Base-by-base conservation (phyloP, 2,888 invertebrate genomes). In the Masnerella sp. region DNA sequence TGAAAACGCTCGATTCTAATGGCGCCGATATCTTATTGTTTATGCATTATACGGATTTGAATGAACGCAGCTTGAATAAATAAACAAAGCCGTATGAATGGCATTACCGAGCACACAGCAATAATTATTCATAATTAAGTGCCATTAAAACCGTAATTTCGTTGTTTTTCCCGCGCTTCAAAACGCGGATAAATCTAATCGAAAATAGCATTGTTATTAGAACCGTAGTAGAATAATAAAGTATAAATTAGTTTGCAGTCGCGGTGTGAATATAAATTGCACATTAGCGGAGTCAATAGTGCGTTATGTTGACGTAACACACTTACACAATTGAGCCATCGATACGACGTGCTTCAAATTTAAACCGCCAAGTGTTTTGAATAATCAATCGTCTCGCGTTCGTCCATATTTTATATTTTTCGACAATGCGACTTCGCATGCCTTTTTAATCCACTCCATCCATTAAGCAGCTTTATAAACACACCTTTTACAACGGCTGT, bases 201-300 rank as follows among this genome's bases (percentile, higher is more conserved):
- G 18, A 43, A 65, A 45, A 20, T 62, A 62, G 51, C 8, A 11
- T 22, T 14, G 14, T 36, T 36, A 52, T 64, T 52, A 40, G 7
- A 45, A 25, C 28, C 34, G 36, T 18, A 36, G 12, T 25, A 28
- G 43, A 54, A 54, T 65, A 56, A 67, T 61, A 54, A 61, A 69
- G 22, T 45, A 59, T 52, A 59, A 59, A 59, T 47, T 61, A 54
- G 61, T 69, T 61, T 47, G 22, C 25, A 61, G 18, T 17, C 30
- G 7, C 22, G 2, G 15, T 59, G 32, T 69, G 61, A 69, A 69
- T 69, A 69, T 49, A 61, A 54, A 69, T 54, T 54, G 49, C 38
- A 47, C 32, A 58, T 51, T 67, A 52, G 28, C n/a, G 38, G 45
- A 59, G 51, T 59, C 30, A 52, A 43, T 68, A 36, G 25, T 49